A percentile compares a stretch with the other conserved stretches of the same genome.
These are phyloP conservation scores for Drosophila rhopaloa DNA, from an alignment of 1,140 invertebrate species.

Conservation along the genomic window DNA sequence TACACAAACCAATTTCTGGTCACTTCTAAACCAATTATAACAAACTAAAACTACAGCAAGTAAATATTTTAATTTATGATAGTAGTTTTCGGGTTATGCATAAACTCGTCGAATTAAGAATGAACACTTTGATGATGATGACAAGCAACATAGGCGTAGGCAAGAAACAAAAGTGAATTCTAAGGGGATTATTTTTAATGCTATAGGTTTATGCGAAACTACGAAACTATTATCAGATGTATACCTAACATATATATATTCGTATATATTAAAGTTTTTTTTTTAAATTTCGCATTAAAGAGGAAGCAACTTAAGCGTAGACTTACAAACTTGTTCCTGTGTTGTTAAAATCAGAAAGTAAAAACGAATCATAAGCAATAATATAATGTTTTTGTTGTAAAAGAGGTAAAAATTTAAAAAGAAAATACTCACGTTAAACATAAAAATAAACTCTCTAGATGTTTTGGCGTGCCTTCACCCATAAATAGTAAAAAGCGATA, in stretches of 20 bases:
- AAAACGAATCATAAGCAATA: slow-evolving; percentile 49
- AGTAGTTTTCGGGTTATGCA: slow-evolving; percentile 5
- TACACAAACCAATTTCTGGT: slow-evolving; percentile 66
- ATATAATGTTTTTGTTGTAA: slow-evolving; percentile 7
- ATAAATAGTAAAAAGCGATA: slow-evolving; percentile 17
- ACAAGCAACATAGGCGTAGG: not conserved
- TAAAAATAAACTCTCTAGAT: slow-evolving; percentile 11
- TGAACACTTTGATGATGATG: not conserved
- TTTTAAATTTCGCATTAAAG: slow-evolving; percentile 32
- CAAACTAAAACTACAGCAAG: slow-evolving; percentile 38
- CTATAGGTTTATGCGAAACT: slow-evolving; percentile 12
- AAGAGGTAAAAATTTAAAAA: slow-evolving; percentile 2
- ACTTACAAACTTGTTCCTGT: slow-evolving; percentile 78
- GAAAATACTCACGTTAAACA: slow-evolving; percentile 27
- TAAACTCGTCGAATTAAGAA: not conserved
- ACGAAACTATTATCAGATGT: slow-evolving; percentile 5
- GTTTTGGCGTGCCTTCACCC: slow-evolving; percentile 40
- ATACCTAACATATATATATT: slow-evolving; percentile 18
- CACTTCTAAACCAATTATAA: slow-evolving; percentile 79
- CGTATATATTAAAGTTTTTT: slow-evolving; percentile 5
- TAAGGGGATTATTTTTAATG: slow-evolving; percentile 28
- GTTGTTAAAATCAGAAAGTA: slow-evolving; percentile 68
- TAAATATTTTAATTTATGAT: slow-evolving; percentile 57
- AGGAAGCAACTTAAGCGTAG: slow-evolving; percentile 43
- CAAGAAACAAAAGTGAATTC: slow-evolving; percentile 9